Base-by-base conservation (phyloP, 2,888 invertebrate species). In the Argyresthia goedartella region DNA sequence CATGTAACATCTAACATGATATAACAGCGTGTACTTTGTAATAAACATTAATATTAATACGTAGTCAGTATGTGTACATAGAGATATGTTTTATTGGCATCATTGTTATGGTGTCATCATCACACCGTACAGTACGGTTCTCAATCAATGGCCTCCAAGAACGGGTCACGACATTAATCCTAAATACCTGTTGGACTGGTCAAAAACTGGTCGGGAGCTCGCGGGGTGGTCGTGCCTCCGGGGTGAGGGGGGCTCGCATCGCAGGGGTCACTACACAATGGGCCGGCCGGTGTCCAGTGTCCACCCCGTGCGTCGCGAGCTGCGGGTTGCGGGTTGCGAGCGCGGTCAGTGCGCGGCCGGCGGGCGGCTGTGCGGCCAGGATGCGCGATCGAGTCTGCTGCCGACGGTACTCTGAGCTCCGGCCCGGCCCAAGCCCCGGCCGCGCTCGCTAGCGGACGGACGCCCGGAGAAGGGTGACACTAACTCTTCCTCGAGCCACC, bases 391-490 rank as follows among this genome's bases (percentile, higher is more conserved):
- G 16, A 25, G 25, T 25, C 50, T 42, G 13, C 45, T 15, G 50
- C 49, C 14, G 25, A 25, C 25, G 25, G 3, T 25, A 25, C 25
- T 25, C 25, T 11, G 11, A 10, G 33, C 50, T n/a, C 51, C 44
- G 14, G 45, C 46, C 39, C 55, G 55, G 54, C 60, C 63, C 59
- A 56, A n/a, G 25, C 25, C 25, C 25, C 25, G 25, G 3, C 2
- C 25, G 2, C 71, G 70, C 70, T 70, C 62, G 69, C 66, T 57
- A 65, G 59, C 52, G 63, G 13, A 25, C 33, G 11, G 33, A 34
- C 15, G 63, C 66, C 59, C 59, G 69, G 77, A 79, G 84, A 84
- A 84, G 85, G 85, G 84, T 82, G 81, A 81, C 79, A 82, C 66
- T 64, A 62, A 59, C 69, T 78, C 81, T 78, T 81, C 80, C 71